These are phyloP conservation scores for Drosophila chauvacae DNA, from an alignment of 1,140 invertebrate genomes.

Conservation along the genomic window DNA sequence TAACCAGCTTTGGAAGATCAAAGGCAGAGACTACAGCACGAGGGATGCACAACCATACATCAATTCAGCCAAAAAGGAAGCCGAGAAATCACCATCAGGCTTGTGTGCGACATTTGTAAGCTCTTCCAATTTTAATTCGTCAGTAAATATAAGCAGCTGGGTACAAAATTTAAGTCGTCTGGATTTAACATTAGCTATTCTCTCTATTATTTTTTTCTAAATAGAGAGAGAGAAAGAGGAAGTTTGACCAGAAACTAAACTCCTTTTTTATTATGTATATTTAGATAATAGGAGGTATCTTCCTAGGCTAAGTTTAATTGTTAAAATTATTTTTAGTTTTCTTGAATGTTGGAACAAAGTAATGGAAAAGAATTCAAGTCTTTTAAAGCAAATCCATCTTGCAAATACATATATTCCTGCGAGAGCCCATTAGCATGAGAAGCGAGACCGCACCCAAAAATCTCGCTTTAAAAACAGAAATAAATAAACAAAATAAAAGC, in stretches of 20 bases:
- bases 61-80: slow-evolving; percentile 1
- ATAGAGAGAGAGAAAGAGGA: neutral
- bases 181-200: slow-evolving; percentile 46
- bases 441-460: slow-evolving; percentile 10
- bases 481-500: slow-evolving; percentile 24
- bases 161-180: slow-evolving; percentile 26
- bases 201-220: slow-evolving; percentile 14
- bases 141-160: slow-evolving; percentile 23
- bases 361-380: slow-evolving; percentile 50
- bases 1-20: slow-evolving; percentile 2
- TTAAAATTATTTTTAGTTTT: slow-evolving; percentile 66
- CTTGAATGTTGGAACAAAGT: slow-evolving; percentile 68
- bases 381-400: slow-evolving; percentile 51
- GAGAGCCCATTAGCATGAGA: slow-evolving; percentile 29
- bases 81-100: slow-evolving; percentile 17
- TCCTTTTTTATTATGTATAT: slow-evolving; percentile 18
- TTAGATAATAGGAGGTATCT: slow-evolving; percentile 40
- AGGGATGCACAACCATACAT: slow-evolving; percentile 12
- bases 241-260: slow-evolving; percentile 23
- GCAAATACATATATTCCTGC: slow-evolving; percentile 28
- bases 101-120: slow-evolving; percentile 60
- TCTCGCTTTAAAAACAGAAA: slow-evolving; percentile 44
- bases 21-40: neutral
- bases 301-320: slow-evolving; percentile 63
- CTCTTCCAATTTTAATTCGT: slow-evolving; percentile 74